Evolutionary conservation across 2,888 invertebrate species (phyloP).

Genomic region (Masnerella sp.): DNA sequence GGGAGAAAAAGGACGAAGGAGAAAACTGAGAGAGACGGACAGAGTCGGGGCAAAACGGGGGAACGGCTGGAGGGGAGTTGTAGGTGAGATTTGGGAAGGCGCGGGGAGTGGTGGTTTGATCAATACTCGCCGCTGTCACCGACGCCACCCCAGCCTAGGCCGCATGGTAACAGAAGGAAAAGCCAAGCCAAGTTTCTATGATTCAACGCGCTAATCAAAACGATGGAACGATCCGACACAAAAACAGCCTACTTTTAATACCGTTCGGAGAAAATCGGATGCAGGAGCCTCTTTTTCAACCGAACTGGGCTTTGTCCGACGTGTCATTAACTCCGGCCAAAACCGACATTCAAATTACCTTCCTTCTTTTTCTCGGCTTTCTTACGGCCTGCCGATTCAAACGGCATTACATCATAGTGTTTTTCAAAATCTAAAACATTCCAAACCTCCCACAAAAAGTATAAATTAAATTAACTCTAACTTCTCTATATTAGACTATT

Average conservation of each 20-base stretch:
- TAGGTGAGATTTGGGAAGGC: conserved; percentile 57
- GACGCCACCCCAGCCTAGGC: conserved; percentile 63
- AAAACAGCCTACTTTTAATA: background rate
- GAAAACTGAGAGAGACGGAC: conserved; percentile 29
- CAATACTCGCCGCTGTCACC: conserved; percentile 69
- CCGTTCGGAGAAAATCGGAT: background rate
- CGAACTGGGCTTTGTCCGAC: too few species aligned
- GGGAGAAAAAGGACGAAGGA: conserved; percentile 49
- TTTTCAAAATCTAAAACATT: too few species aligned
- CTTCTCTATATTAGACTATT: too few species aligned
- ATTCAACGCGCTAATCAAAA: conserved; percentile 41
- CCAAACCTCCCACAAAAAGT: too few species aligned
- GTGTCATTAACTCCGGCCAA: too few species aligned
- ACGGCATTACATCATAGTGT: too few species aligned
- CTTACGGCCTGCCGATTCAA: too few species aligned
- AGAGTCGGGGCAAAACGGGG: conserved; percentile 16
- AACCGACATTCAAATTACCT: too few species aligned
- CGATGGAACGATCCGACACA: conserved; percentile 4
- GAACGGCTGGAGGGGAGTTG: conserved; percentile 50
- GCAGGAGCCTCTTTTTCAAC: background rate
- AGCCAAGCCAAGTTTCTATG: conserved; percentile 60
- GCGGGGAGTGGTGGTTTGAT: conserved; percentile 68
- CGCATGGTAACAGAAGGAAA: conserved; percentile 68
- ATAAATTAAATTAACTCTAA: too few species aligned
- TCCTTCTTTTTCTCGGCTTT: too few species aligned